Evolutionary conservation across 1,140 invertebrate genomes (phyloP).

Genomic region (Drosophila sechellia): DNA sequence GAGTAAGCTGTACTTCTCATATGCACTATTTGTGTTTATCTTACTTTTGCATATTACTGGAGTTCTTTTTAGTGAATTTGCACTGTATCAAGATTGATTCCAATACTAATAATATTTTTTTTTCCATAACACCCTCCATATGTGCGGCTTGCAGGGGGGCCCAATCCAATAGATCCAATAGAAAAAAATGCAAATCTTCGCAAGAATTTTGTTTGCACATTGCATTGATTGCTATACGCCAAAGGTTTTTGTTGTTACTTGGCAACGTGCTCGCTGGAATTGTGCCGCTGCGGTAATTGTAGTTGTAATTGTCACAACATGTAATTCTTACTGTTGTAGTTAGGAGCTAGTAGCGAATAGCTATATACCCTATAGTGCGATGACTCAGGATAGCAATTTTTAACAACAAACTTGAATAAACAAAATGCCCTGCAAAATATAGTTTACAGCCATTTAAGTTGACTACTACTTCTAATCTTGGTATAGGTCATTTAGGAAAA

Average conservation of each 20-base stretch:
- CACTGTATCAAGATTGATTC: slow-evolving; percentile 26
- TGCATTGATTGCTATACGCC: slow-evolving; percentile 49
- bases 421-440: not conserved
- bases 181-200: slow-evolving; percentile 46
- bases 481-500: slow-evolving; percentile 34
- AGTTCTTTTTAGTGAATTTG: not conserved
- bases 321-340: slow-evolving; percentile 25
- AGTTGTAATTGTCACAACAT: slow-evolving; percentile 23
- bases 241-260: slow-evolving; percentile 43
- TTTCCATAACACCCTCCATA: slow-evolving; percentile 29
- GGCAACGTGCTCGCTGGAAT: slow-evolving; percentile 41
- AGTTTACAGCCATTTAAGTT: not conserved
- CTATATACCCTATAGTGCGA: not conserved
- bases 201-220: slow-evolving; percentile 38
- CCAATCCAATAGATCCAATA: slow-evolving; percentile 14
- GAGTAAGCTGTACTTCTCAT: slow-evolving; percentile 1
- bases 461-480: slow-evolving; percentile 22
- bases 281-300: slow-evolving; percentile 42
- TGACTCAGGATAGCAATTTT: too few species aligned
- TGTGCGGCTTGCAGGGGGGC: slow-evolving; percentile 2
- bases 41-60: not conserved
- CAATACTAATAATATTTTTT: slow-evolving; percentile 31
- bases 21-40: not conserved
- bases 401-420: not conserved
- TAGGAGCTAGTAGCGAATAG: too few species aligned